phyloP scores from a whole-genome alignment of 2,888 invertebrate species.

The Palloptera scutellata region DNA sequence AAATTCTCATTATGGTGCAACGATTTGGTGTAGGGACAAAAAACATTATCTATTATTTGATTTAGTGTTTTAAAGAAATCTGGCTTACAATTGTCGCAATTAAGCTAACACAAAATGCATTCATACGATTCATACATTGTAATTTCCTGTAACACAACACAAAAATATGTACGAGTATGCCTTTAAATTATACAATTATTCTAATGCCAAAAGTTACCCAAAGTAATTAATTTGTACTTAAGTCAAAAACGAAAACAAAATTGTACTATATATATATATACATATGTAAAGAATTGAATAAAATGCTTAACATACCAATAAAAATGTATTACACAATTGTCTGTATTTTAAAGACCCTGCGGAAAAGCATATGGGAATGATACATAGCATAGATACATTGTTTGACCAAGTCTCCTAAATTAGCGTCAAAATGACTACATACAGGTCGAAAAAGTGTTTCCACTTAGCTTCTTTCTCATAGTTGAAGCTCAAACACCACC shows the following conservation, averaged over 20 bases:
- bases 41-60: conserved; percentile 8
- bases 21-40: conserved; percentile 35
- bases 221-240: conserved; percentile 15
- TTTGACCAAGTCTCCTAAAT: no score
- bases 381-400: no score
- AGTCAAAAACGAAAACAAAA: conserved; percentile 10
- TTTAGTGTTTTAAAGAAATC: no score
- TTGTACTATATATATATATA: conserved; percentile 29
- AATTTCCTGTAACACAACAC: conserved; percentile 2
- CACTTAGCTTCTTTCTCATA: no score
- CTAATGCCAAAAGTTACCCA: conserved; percentile 17
- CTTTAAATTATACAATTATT: background rate
- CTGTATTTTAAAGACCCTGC: no score
- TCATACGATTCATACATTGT: background rate
- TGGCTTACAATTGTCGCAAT: no score
- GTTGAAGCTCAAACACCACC: no score
- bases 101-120: no score
- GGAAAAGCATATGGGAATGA: no score
- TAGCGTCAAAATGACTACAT: no score
- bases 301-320: conserved; percentile 10
- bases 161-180: background rate
- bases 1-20: conserved; percentile 40
- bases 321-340: no score
- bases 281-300: conserved; percentile 13
- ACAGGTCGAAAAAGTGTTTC: no score